Conservation (phyloP, 2,888 invertebrate species). For the Drosophila siamana region DNA sequence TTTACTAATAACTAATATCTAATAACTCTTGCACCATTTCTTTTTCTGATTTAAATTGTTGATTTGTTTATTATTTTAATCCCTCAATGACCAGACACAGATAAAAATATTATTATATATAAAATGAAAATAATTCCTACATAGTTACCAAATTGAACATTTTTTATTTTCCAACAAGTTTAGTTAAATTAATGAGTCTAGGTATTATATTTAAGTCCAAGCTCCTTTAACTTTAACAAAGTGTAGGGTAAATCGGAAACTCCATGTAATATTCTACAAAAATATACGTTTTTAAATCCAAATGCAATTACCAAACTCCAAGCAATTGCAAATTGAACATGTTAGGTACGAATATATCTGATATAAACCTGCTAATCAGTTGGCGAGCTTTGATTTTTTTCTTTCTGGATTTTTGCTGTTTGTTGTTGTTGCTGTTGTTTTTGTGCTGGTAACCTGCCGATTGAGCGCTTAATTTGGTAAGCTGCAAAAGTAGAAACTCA, state of each 20-base stretch:
- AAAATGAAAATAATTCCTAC: no score
- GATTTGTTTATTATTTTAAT: no score
- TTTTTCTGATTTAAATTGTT: no score
- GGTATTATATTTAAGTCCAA: no score
- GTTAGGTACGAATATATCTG: not conserved
- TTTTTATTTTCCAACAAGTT: no score
- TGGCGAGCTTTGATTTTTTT: slow-evolving; percentile 15
- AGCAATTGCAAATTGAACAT: slow-evolving; percentile 19
- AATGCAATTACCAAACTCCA: slow-evolving; percentile 2
- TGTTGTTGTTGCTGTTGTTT: slow-evolving; percentile 22
- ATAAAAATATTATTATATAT: no score
- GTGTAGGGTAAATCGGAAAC: not conserved
- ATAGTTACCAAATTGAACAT: no score
- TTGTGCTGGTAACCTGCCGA: slow-evolving; percentile 64
- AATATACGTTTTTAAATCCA: not conserved
- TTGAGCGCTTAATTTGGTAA: slow-evolving; percentile 83
- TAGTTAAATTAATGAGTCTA: no score
- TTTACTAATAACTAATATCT: no score
- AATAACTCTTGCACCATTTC: no score
- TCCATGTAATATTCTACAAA: not conserved
- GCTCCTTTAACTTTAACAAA: not conserved
- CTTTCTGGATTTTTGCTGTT: not conserved
- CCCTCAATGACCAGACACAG: no score
- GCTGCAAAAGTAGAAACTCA: slow-evolving; percentile 82
- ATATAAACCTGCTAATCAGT: slow-evolving; percentile 41